Base-by-base conservation (phyloP, 1,140 invertebrate species). In the Hirudo medicinalis region DNA sequence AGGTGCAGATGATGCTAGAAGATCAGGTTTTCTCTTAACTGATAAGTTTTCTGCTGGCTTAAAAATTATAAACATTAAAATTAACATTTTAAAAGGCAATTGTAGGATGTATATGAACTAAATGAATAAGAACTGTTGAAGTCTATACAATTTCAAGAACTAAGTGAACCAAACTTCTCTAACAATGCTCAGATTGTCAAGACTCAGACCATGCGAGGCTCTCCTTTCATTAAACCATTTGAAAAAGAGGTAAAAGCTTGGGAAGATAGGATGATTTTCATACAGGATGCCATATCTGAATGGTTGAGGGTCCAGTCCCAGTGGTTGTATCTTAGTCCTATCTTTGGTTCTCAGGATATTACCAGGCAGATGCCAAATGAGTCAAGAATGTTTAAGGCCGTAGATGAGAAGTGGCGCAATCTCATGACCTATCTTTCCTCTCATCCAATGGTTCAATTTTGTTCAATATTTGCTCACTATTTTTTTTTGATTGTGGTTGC, bases 211-310 rank as follows among this genome's bases (percentile, higher is more conserved):
- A 83, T 83, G 80, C 76, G 81, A 69, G 81, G 81, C 8, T 82
- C 81, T 25, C 82, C 81, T n/a, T 83, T 82, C 74, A 81, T 83
- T 63, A 82, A 80, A 77, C 81, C 82, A 20, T 82, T 83, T 75
- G 80, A 83, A 82, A 79, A 83, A 63, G 88, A 92, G 82, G 82
- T 82, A 57, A 81, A 78, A 78, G 77, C 76, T 71, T 83, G 82
- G 82, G 80, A 82, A 72, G 80, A 82, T 29, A 76, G 77, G 27
- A 72, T 83, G 67, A 76, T 80, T 3, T 76, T 77, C 29, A 82
- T 81, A 13, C 92, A 82, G 74, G 78, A 79, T 43, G 81, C 79
- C 0, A 79, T 82, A 13, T 81, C 82, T 72, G 80, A 82, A 73
- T 82, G 81, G 81, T 74, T 82, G 67, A 72, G 82, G 75, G 80